Percentiles rank a stretch among this genome's conserved stretches.
These are phyloP conservation scores for Aplysia californica DNA, from an alignment of 1,140 invertebrate genomes.

Conservation along the genomic window DNA sequence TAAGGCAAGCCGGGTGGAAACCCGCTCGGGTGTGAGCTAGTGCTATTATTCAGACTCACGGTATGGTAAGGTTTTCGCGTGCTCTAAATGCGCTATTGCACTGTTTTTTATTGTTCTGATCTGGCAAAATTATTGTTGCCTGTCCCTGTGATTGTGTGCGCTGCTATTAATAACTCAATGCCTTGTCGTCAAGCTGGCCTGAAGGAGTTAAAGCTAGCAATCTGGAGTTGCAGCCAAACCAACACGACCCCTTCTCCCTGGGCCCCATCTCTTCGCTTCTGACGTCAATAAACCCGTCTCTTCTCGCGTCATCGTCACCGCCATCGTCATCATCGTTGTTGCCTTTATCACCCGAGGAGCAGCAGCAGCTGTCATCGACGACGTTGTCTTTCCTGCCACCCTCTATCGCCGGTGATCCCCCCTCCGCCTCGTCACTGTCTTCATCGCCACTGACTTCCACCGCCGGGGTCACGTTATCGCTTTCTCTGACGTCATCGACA, in stretches of 20 bases:
- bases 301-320: neutral
- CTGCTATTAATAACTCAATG: neutral
- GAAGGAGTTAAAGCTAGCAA: neutral
- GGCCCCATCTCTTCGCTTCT: slow-evolving; percentile 9
- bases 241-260: slow-evolving; percentile 4
- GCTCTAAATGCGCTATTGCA: too few relatives aligned
- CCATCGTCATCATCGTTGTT: neutral
- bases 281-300: neutral
- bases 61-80: too few relatives aligned
- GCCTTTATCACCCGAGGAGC: too few relatives aligned
- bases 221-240: slow-evolving; percentile 8
- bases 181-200: neutral
- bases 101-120: neutral
- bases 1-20: too few relatives aligned
- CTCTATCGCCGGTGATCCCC: too few relatives aligned
- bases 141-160: neutral
- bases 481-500: neutral
- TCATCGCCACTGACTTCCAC: too few relatives aligned
- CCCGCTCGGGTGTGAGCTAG: too few relatives aligned
- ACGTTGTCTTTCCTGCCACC: too few relatives aligned
- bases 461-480: neutral
- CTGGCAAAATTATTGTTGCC: neutral
- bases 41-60: too few relatives aligned
- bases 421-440: too few relatives aligned
- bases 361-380: too few relatives aligned